These are phyloP conservation scores for Pinna nobilis DNA, from an alignment of 1,140 invertebrate species.

Conservation along the genomic window DNA sequence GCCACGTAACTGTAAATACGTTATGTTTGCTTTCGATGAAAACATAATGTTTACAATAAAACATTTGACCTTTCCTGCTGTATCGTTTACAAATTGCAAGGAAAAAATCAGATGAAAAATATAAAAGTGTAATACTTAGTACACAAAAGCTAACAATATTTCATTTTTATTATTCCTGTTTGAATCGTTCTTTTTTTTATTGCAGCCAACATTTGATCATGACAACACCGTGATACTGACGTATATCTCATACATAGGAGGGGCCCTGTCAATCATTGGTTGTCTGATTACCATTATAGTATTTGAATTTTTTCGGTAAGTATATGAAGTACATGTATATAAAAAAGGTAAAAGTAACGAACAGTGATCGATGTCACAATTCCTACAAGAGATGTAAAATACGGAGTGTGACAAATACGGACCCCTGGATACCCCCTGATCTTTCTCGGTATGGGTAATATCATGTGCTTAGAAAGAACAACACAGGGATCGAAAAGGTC, in stretches of 20 bases:
- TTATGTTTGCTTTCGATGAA: neutral
- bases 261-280: constrained; percentile 58
- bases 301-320: constrained; percentile 64
- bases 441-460: too few relatives aligned
- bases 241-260: constrained; percentile 65
- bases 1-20: neutral
- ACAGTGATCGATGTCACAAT: too few relatives aligned
- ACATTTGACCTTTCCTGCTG: neutral
- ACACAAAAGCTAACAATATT: neutral
- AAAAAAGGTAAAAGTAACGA: too few relatives aligned
- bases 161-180: neutral
- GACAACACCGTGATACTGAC: constrained; percentile 52
- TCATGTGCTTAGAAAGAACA: too few relatives aligned
- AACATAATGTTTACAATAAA: neutral
- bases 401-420: too few relatives aligned
- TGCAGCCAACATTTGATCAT: constrained; percentile 54
- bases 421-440: too few relatives aligned
- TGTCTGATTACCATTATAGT: constrained; percentile 63
- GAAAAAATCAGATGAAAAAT: neutral
- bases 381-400: too few relatives aligned
- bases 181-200: neutral
- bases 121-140: neutral
- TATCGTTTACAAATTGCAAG: neutral
- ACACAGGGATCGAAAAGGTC: too few relatives aligned
- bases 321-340: too few relatives aligned